phyloP scores from a whole-genome alignment of 2,113 vertebrate species.

The Typhlomys cinereus region DNA sequence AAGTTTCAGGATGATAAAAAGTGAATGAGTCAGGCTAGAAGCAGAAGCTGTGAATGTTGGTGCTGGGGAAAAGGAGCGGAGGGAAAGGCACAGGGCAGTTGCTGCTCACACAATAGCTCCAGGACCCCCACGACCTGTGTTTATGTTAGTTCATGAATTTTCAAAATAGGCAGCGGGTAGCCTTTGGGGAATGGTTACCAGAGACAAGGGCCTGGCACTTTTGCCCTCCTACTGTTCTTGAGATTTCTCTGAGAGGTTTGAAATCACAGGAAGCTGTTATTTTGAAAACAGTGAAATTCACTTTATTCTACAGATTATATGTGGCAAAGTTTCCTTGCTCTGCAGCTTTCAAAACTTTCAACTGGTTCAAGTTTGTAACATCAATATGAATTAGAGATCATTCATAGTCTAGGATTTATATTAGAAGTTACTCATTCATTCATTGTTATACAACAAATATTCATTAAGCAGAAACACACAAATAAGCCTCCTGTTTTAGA shows the following conservation, averaged over 20 bases:
- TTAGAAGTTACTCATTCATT: conserved; percentile 32
- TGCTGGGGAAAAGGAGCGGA: not conserved
- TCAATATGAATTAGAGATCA: conserved; percentile 8
- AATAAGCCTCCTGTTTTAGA: not conserved
- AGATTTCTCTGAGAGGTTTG: not conserved
- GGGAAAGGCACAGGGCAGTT: not conserved
- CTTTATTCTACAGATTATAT: not conserved
- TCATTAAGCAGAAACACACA: not conserved
- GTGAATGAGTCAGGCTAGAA: not conserved
- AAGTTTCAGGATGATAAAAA: conserved; percentile 24
- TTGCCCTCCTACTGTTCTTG: not conserved
- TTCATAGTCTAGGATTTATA: not conserved
- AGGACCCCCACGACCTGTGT: not conserved
- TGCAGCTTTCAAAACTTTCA: not conserved
- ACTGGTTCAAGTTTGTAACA: not conserved
- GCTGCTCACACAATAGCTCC: not conserved
- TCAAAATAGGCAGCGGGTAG: not conserved
- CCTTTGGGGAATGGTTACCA: not conserved
- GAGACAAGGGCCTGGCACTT: not conserved
- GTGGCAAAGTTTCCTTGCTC: not conserved
- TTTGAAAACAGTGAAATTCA: conserved; percentile 24
- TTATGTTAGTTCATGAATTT: not conserved
- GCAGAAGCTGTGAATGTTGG: not conserved
- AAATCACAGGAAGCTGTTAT: conserved; percentile 6
- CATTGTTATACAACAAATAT: not conserved